Base-by-base conservation (phyloP, 2,113 vertebrate genomes). In the Amphiprion ocellaris region DNA sequence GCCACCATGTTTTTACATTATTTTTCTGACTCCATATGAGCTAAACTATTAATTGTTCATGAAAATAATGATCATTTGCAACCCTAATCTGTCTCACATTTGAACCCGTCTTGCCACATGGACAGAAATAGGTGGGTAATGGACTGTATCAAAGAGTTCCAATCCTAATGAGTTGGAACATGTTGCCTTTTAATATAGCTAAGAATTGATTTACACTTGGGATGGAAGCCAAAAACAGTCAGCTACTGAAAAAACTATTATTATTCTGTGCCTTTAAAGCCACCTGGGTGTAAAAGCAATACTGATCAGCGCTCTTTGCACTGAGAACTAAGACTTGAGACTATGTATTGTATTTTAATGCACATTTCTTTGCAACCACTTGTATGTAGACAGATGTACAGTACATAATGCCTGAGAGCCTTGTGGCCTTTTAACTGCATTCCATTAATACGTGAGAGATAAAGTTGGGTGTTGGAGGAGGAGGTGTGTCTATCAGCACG, bases 391-490 rank as follows among this genome's bases (percentile, higher is more conserved):
- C 26, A 81, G 33, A 16, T 67, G 37, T 55, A 10, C 9, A 8
- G 16, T 52, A n/a, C 16, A 23, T 1, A n/a, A 47, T 39, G 69
- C 50, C 33, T 69, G 19, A 68, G 59, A 77, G 19, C 37, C 28
- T 64, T 56, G 10, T 59, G n/a, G 17, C 33, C 15, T 66, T 62
- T 73, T 37, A 49, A 37, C 75, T 71, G 56, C 76, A 79, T 83
- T 66, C 55, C 81, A 69, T 62, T 62, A 69, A 82, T 67, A 72
- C 66, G 63, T 69, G 26, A 54, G 47, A 11, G 28, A 41, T 67
- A 21, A 56, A 24, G 56, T 7, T 68, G 76, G 78, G 75, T 66
- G 67, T 75, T 47, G 17, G 64, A 71, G 52, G 47, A 54, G 72
- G 21, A 82, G 58, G 63, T 24, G 46, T 69, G 58, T 47, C 37